Conservation (phyloP, 2,888 invertebrate genomes). For the Drosophila monieri region DNA sequence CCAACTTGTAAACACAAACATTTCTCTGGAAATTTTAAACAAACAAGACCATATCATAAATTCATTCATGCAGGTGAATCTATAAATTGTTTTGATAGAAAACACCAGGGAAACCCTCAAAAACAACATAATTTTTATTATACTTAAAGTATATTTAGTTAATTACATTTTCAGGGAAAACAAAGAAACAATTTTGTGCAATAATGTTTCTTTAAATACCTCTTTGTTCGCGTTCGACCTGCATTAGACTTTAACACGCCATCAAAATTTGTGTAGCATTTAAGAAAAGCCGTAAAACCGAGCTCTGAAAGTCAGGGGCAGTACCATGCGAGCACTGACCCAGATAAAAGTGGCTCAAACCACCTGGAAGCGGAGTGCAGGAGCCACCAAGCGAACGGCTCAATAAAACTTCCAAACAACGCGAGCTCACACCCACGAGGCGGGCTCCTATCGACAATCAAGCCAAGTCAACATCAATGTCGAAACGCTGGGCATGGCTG, state of each 20-base stretch:
- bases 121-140: neutral
- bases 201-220: neutral
- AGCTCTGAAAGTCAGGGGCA: conserved; percentile 1
- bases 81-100: neutral
- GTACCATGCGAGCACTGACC: conserved; percentile 28
- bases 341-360: conserved; percentile 17
- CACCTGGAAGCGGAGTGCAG: conserved; percentile 21
- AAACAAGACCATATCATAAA: neutral
- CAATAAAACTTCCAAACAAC: conserved; percentile 34
- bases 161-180: neutral
- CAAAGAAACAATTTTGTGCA: neutral
- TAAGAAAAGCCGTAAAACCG: conserved; percentile 11
- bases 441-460: conserved; percentile 28
- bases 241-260: conserved; percentile 19
- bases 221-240: neutral
- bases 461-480: conserved; percentile 35
- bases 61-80: neutral
- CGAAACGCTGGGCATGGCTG: conserved; percentile 26
- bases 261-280: conserved; percentile 12
- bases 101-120: neutral
- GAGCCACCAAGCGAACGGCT: conserved; percentile 17
- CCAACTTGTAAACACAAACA: neutral
- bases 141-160: neutral
- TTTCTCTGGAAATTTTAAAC: neutral
- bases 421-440: conserved; percentile 8